These are phyloP conservation scores for Takifugu flavidus DNA, from an alignment of 2,113 vertebrate species.

Conservation along the genomic window DNA sequence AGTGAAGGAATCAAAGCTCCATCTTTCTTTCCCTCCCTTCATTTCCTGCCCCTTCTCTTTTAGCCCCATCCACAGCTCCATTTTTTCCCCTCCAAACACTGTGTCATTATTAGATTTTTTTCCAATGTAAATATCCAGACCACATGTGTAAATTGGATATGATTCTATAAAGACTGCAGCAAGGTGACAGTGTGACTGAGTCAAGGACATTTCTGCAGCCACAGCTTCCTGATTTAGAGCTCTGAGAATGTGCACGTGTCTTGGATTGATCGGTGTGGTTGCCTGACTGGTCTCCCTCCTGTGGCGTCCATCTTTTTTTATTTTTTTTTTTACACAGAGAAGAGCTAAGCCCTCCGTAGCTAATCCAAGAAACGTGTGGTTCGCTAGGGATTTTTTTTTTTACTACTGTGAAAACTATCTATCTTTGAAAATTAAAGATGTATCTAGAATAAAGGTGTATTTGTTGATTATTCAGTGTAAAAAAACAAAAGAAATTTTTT, in stretches of 20 bases:
- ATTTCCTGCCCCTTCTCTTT: constrained; percentile 12
- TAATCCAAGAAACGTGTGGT: constrained; percentile 46
- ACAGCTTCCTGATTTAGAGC: constrained; percentile 12
- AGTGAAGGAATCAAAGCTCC: constrained; percentile 53
- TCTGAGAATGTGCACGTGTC: constrained; percentile 14
- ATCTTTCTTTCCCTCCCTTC: neutral
- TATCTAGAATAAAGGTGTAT: neutral
- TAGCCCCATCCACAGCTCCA: neutral
- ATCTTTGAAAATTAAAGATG: neutral
- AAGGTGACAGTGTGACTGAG: constrained; percentile 13
- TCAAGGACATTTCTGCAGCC: constrained; percentile 21
- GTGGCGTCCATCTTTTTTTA: constrained; percentile 52
- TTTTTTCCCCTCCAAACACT: neutral
- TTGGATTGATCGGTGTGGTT: constrained; percentile 19
- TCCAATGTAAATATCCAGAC: neutral
- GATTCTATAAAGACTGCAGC: constrained; percentile 6
- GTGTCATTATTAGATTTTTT: neutral
- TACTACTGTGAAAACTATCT: neutral
- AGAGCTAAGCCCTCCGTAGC: constrained; percentile 48
- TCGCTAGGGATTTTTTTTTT: no score
- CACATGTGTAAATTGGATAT: constrained; percentile 10
- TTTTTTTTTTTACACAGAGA: constrained; percentile 67
- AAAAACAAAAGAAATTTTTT: no score
- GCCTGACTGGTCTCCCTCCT: constrained; percentile 28
- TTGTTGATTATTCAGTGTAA: no score